These are phyloP conservation scores for Leuciscus idus DNA, from an alignment of 2,113 vertebrate genomes.

Conservation along the genomic window DNA sequence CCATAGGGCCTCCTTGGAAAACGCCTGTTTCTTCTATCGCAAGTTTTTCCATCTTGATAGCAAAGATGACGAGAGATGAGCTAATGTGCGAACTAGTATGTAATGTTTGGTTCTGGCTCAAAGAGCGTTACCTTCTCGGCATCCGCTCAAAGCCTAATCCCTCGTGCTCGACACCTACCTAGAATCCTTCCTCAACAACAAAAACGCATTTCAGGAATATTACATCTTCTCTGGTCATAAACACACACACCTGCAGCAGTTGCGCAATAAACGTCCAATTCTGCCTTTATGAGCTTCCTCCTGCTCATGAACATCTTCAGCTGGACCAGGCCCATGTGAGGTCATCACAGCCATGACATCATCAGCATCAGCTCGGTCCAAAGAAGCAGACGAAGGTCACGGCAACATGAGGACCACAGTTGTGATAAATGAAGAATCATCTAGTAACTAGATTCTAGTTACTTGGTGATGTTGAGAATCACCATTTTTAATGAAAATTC, in stretches of 20 bases:
- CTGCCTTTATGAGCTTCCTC: conserved; percentile 53
- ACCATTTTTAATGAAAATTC: conserved; percentile 12
- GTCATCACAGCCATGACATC: conserved; percentile 58
- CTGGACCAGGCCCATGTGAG: conserved; percentile 46
- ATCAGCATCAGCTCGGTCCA: conserved; percentile 51
- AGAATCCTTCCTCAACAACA: conserved; percentile 25
- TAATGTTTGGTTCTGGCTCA: conserved; percentile 61
- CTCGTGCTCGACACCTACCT: background rate
- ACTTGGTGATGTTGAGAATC: conserved; percentile 15
- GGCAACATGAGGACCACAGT: conserved; percentile 8
- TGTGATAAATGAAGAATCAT: conserved; percentile 31
- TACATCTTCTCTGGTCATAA: conserved; percentile 39
- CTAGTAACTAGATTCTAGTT: no score
- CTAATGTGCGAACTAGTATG: conserved; percentile 58
- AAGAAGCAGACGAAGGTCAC: conserved; percentile 47
- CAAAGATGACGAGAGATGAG: conserved; percentile 70
- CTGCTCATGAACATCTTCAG: conserved; percentile 52
- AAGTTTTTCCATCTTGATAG: conserved; percentile 68
- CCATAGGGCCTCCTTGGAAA: conserved; percentile 56
- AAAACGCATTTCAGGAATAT: conserved; percentile 18
- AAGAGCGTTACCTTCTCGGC: conserved; percentile 49
- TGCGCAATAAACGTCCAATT: conserved; percentile 43
- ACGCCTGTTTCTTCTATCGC: conserved; percentile 52
- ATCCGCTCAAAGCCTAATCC: conserved; percentile 12
- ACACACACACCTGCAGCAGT: conserved; percentile 49